phyloP scores from a whole-genome alignment of 2,797 vertebrate species.

The Spinus olivaceus region DNA sequence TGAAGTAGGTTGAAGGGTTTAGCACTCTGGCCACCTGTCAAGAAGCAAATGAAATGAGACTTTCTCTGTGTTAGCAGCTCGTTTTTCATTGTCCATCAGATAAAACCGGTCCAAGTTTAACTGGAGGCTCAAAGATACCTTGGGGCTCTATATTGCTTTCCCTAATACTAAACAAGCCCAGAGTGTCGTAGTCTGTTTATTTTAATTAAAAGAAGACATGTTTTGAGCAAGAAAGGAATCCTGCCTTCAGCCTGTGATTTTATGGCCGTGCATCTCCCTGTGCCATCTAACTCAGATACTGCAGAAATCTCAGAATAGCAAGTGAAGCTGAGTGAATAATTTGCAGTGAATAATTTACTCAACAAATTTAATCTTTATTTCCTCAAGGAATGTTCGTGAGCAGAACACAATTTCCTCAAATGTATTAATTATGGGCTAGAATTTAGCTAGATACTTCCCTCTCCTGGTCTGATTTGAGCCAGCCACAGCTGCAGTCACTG shows the following conservation, averaged over 20 bases:
- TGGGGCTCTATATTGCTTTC: not conserved
- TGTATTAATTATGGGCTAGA: slow-evolving; percentile 40
- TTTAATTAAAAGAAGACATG: not conserved
- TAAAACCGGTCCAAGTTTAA: not conserved
- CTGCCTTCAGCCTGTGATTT: slow-evolving; percentile 1
- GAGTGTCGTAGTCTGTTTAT: not conserved
- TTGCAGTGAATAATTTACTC: slow-evolving; percentile 60
- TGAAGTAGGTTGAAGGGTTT: not conserved
- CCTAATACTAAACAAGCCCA: not conserved
- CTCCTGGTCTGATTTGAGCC: not conserved
- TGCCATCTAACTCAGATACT: not conserved
- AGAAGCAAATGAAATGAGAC: not conserved
- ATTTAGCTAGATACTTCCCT: slow-evolving; percentile 15
- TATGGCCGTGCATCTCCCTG: not conserved
- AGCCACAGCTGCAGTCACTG: not conserved
- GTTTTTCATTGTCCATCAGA: not conserved
- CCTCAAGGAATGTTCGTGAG: slow-evolving; percentile 30
- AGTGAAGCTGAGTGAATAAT: slow-evolving; percentile 26
- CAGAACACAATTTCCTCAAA: slow-evolving; percentile 38
- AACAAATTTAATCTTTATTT: slow-evolving; percentile 52
- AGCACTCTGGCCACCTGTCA: not conserved
- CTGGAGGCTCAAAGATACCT: not conserved
- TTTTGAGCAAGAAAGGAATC: not conserved
- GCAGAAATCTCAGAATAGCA: slow-evolving; percentile 32
- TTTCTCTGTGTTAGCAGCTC: not conserved